A percentile compares a stretch with the other conserved stretches of the same genome.
These are phyloP conservation scores for Leucoptera coffeella DNA, from an alignment of 2,888 invertebrate species.

Conservation along the genomic window DNA sequence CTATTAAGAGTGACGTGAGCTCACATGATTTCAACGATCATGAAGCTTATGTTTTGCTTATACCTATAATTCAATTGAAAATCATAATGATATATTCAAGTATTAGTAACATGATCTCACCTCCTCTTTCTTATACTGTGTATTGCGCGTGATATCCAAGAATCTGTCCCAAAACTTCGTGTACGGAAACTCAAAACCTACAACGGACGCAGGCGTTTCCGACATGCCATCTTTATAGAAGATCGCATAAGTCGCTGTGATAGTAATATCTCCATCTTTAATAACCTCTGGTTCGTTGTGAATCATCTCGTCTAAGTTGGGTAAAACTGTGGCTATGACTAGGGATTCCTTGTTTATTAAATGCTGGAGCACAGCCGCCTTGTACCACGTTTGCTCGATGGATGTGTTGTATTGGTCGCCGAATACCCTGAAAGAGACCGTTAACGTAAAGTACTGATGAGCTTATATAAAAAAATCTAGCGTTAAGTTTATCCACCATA, in stretches of 20 bases:
- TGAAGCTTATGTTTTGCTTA: no score
- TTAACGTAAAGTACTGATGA: neutral
- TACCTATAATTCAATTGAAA: no score
- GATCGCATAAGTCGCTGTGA: constrained; percentile 79
- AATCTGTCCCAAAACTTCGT: constrained; percentile 63
- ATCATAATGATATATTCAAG: no score
- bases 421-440: constrained; percentile 56
- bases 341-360: constrained; percentile 69
- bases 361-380: constrained; percentile 81
- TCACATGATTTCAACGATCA: no score
- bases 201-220: constrained; percentile 81
- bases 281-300: constrained; percentile 20
- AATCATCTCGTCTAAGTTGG: constrained; percentile 29
- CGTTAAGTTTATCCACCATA: no score
- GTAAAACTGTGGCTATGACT: constrained; percentile 71
- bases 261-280: constrained; percentile 50
- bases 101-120: no score
- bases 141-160: constrained; percentile 47
- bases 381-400: constrained; percentile 88
- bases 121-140: no score
- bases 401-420: constrained; percentile 73
- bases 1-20: no score
- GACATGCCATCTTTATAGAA: constrained; percentile 71
- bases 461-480: neutral
- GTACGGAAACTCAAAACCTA: constrained; percentile 81